Base-by-base conservation (phyloP, 2,888 invertebrate genomes). In the Tinea pellionella region DNA sequence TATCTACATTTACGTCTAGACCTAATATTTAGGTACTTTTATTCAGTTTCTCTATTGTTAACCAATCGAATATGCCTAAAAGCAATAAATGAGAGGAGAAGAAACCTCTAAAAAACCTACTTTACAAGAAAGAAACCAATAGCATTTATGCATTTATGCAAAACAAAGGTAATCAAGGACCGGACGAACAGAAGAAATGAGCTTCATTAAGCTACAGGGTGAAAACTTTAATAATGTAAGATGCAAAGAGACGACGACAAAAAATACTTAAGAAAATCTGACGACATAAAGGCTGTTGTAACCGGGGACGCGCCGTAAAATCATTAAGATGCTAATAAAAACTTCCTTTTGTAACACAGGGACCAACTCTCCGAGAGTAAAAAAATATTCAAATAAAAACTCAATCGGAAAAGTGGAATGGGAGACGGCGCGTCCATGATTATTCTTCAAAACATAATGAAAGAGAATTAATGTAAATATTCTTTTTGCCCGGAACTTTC, bases 291-390 rank as follows among this genome's bases (percentile, higher is more conserved):
- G 87, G 84, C 86, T 84, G 83, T 84, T 86, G 86, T 87, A 87
- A 87, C 84, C 80, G 80, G 84, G 83, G 84, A 81, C 81, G 78
- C 78, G 81, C 85, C 87, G 88, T 88, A 88, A 88, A 88, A 88
- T 88, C 88, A 88, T 88, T 88, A 88, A 88, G 88, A 88, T 88
- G 88, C 88, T 88, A 88, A 88, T 88, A 88, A 88, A 88, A 88
- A 87, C 88, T 87, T 88, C 84, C 87, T 87, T 86, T 86, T 86
- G 86, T 86, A 74, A 76, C 77, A 71, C 81, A 78, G 82, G 79
- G 81, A 78, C 80, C 81, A 80, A 84, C 82, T 80, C 82, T 80
- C 75, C 73, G 74, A 74, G 71, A 73, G 73, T 64, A 68, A 71
- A 80, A 82, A 85, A 85, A 85, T 85, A 86, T 85, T 88, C 88